phyloP scores from a whole-genome alignment of 2,113 vertebrate species.

The Microcebus jonahi region DNA sequence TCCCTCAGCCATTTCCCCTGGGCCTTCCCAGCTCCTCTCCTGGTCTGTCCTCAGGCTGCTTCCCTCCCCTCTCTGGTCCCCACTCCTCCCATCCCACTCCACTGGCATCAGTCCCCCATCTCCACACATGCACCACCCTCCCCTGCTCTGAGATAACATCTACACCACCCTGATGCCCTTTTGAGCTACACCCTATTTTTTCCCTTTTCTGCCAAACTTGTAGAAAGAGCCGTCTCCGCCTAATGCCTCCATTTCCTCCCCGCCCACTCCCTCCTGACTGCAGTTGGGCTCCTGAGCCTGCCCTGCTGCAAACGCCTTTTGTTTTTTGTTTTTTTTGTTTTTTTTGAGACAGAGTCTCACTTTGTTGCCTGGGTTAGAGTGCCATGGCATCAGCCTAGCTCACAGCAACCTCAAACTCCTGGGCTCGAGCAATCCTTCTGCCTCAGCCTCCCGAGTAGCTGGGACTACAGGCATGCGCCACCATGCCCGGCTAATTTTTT shows the following conservation, averaged over 20 bases:
- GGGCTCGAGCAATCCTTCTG: no score
- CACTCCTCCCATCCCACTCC: neutral
- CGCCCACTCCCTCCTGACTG: neutral
- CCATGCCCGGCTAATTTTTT: no score
- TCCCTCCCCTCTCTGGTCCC: no score
- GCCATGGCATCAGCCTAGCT: no score
- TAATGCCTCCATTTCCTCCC: neutral
- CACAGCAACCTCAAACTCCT: no score
- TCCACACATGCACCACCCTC: rapidly evolving
- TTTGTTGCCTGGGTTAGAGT: no score
- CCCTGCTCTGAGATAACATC: neutral
- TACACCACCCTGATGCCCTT: neutral
- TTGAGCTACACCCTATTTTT: conserved; percentile 23
- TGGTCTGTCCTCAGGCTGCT: neutral
- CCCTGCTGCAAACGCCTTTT: neutral
- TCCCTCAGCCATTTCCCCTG: neutral
- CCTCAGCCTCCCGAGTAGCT: no score
- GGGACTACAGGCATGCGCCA: no score
- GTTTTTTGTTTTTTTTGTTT: no score
- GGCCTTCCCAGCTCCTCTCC: neutral
- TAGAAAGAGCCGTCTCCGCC: conserved; percentile 8
- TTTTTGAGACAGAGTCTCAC: no score
- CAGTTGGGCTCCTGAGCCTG: neutral
- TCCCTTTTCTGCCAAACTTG: conserved; percentile 38
- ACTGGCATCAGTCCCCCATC: neutral